These are phyloP conservation scores for Papilio polyxenes DNA, from an alignment of 1,140 invertebrate genomes.

Conservation along the genomic window DNA sequence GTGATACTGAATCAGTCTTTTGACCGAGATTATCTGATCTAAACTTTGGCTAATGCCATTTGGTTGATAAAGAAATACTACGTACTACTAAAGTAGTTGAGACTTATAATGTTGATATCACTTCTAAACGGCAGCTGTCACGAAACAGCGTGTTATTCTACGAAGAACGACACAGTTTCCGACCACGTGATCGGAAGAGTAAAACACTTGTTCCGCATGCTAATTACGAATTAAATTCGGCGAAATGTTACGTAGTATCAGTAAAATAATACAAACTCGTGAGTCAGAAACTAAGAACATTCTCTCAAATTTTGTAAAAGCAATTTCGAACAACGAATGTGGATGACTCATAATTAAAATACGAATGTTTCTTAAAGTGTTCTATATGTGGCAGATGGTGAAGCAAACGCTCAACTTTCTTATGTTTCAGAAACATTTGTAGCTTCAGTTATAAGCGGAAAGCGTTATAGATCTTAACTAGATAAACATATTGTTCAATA, in stretches of 20 bases:
- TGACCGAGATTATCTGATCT: not conserved
- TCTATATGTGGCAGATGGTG: conserved; percentile 40
- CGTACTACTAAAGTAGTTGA: too few species aligned
- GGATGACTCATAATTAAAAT: conserved; percentile 47
- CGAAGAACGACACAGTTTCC: not conserved
- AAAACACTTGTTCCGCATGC: not conserved
- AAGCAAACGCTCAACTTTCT: conserved; percentile 47
- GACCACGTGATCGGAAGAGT: conserved; percentile 2
- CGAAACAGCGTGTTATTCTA: not conserved
- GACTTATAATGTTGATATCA: not conserved
- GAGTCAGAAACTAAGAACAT: conserved; percentile 18
- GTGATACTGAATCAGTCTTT: not conserved
- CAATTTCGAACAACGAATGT: conserved; percentile 10
- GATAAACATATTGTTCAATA: too few species aligned
- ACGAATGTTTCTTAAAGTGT: conserved; percentile 43
- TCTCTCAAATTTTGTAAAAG: conserved; percentile 21
- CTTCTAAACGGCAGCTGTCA: not conserved
- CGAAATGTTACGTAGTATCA: conserved; percentile 2
- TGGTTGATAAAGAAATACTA: too few species aligned
- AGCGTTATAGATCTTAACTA: conserved; percentile 18
- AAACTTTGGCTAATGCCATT: not conserved
- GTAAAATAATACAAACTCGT: not conserved
- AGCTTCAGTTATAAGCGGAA: conserved; percentile 27
- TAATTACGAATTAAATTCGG: conserved; percentile 9
- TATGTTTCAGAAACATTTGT: conserved; percentile 42